Evolutionary conservation across 2,113 vertebrate species (phyloP), one percentile per base, ranked within the genome.

Genomic region (Elephantulus edwardii): DNA sequence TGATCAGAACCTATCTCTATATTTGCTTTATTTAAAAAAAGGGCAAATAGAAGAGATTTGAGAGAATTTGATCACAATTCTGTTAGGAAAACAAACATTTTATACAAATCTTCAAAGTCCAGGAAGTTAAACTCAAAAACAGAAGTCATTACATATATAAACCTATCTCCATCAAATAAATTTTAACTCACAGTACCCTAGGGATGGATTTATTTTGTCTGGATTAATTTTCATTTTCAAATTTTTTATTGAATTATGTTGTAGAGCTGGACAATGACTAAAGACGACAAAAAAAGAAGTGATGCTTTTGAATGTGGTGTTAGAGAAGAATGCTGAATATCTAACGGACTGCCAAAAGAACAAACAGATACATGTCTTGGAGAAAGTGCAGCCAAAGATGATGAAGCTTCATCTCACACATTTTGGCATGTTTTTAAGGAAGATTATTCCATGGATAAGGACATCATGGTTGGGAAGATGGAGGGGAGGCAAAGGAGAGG

Each of bases 191-290:
- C 8, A 66, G n/a, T 19, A 8, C 64, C n/a, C n/a, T 35, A 17
- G 62, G 22, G 44, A 3, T 38, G 48, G n/a, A 72, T 30, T 60
- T 81, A 66, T 76, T 93, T 80, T 72, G 20, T 40, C 81, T 50
- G 42, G 13, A 72, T 66, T 56, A n/a, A 50, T 85, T 72, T 64
- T 85, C 38, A 86, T 19, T 80, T 89, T 87, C 60, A 81, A 79
- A 66, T 12, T 44, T 76, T 72, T 68, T 72, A 3, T 30, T n/a
- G n/a, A n/a, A n/a, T n/a, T 50, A 35, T 1, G 3, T 46, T 42
- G 30, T 75, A 52, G n/a, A n/a, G n/a, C n/a, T n/a, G n/a, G n/a
- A n/a, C n/a, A n/a, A n/a, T n/a, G n/a, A n/a, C n/a, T n/a, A n/a
- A n/a, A n/a, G n/a, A n/a, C n/a, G n/a, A n/a, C n/a, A n/a, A n/a